These are phyloP conservation scores for Dryadula phaetusa DNA, from an alignment of 2,888 invertebrate species.

Conservation along the genomic window DNA sequence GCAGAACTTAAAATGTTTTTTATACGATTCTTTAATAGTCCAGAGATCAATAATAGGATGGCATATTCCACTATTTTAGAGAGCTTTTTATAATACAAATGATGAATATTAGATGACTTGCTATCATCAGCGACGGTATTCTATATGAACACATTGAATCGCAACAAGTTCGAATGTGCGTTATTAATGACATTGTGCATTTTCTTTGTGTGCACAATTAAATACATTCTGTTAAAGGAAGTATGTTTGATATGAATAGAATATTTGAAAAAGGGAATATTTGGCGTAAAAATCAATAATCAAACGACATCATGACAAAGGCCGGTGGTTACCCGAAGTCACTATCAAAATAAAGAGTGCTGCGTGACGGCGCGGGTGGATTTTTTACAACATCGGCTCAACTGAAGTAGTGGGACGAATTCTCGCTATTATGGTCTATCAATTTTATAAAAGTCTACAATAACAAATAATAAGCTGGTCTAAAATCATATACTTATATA, in stretches of 20 bases:
- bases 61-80: too few species aligned
- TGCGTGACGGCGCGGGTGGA: constrained; percentile 79
- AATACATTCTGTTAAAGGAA: constrained; percentile 75
- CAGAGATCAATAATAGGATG: background rate
- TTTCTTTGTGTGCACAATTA: constrained; percentile 70
- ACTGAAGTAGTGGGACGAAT: constrained; percentile 64
- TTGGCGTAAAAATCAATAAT: constrained; percentile 85
- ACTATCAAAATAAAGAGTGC: constrained; percentile 79
- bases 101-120: constrained; percentile 45
- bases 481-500: constrained; percentile 11
- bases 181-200: constrained; percentile 80
- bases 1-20: background rate
- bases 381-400: constrained; percentile 69
- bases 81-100: background rate
- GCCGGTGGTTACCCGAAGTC: constrained; percentile 75
- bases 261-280: constrained; percentile 76
- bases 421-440: constrained; percentile 55
- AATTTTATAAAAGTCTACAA: constrained; percentile 37
- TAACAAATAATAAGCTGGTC: constrained; percentile 32
- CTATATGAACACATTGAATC: constrained; percentile 54
- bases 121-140: constrained; percentile 35
- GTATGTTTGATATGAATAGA: constrained; percentile 77
- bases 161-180: constrained; percentile 76
- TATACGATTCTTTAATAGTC: too few species aligned
- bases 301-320: constrained; percentile 73